These are phyloP conservation scores for Clytia hemisphaerica DNA, from an alignment of 30 jellyfish, hydroid and myxozoan genomes.

Conservation along the genomic window DNA sequence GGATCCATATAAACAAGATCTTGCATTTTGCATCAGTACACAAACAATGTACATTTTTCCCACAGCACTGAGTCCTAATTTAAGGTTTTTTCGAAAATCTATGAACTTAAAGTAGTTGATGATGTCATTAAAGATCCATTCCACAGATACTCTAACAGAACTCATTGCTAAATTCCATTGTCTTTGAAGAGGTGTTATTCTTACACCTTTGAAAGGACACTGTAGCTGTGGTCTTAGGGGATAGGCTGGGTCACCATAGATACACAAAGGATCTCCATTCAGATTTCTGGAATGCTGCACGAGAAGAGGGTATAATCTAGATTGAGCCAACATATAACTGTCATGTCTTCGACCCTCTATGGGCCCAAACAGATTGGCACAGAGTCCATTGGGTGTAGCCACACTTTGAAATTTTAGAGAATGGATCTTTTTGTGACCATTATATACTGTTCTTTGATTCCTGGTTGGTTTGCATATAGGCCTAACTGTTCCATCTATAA, in stretches of 20 bases:
- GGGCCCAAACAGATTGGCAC: too few species aligned
- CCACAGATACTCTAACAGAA: constrained; percentile 45
- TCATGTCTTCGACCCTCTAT: constrained; percentile 45
- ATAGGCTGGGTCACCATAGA: constrained; percentile 21
- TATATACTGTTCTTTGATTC: too few species aligned
- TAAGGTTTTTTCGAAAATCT: constrained; percentile 57
- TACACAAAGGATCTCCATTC: constrained; percentile 4
- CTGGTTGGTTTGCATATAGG: constrained; percentile 30
- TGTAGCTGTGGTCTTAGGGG: constrained; percentile 35
- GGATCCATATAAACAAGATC: constrained; percentile 47
- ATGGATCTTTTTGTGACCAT: constrained; percentile 18
- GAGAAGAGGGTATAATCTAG: constrained; percentile 29
- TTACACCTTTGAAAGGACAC: constrained; percentile 18
- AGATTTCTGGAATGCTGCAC: neutral
- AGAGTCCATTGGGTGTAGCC: too few species aligned
- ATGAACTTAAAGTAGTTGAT: constrained; percentile 38
- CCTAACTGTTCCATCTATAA: constrained; percentile 44
- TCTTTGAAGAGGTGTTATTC: constrained; percentile 25
- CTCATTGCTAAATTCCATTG: constrained; percentile 51
- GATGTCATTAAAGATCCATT: constrained; percentile 75
- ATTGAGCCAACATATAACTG: constrained; percentile 26
- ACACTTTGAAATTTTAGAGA: too few species aligned
- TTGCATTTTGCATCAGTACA: constrained; percentile 44
- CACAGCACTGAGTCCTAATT: constrained; percentile 43
- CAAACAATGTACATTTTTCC: constrained; percentile 46